phyloP scores from a whole-genome alignment of 2,797 vertebrate species.

The Cyprinella venusta region DNA sequence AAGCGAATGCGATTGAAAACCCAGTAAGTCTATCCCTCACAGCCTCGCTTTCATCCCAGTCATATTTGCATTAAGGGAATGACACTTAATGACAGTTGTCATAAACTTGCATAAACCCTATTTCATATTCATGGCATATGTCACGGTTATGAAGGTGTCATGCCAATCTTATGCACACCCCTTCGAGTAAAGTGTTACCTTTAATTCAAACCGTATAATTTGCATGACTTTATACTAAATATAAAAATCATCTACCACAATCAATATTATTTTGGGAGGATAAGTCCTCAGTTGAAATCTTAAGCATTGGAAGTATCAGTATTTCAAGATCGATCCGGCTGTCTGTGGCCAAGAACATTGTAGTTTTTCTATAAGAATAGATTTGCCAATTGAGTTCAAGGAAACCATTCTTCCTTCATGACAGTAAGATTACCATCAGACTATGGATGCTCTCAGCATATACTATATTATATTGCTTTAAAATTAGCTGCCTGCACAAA shows the following conservation, averaged over 20 bases:
- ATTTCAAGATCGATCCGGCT: neutral
- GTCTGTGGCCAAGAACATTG: neutral
- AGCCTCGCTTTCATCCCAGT: too few relatives aligned
- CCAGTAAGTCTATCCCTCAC: too few relatives aligned
- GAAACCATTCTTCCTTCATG: neutral
- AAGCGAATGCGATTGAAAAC: too few relatives aligned
- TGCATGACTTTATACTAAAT: neutral
- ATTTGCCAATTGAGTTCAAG: constrained; percentile 18
- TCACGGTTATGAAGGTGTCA: too few relatives aligned
- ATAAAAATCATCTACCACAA: neutral
- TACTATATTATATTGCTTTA: constrained; percentile 6
- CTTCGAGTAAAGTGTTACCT: too few relatives aligned
- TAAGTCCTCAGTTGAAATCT: neutral
- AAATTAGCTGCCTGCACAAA: constrained; percentile 39
- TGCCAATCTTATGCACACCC: too few relatives aligned
- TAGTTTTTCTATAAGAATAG: neutral
- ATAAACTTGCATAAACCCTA: too few relatives aligned
- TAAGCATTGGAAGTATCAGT: neutral
- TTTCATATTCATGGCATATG: too few relatives aligned
- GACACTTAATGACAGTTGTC: too few relatives aligned
- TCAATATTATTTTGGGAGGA: neutral
- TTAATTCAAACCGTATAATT: neutral
- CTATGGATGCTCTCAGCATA: constrained; percentile 14
- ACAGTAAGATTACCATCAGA: constrained; percentile 1
- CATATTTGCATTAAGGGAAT: too few relatives aligned